Percentiles rank a stretch among this genome's conserved stretches.
Evolutionary conservation across 2,888 invertebrate species (phyloP).

Genomic region (Microctonus aethiopoides): DNA sequence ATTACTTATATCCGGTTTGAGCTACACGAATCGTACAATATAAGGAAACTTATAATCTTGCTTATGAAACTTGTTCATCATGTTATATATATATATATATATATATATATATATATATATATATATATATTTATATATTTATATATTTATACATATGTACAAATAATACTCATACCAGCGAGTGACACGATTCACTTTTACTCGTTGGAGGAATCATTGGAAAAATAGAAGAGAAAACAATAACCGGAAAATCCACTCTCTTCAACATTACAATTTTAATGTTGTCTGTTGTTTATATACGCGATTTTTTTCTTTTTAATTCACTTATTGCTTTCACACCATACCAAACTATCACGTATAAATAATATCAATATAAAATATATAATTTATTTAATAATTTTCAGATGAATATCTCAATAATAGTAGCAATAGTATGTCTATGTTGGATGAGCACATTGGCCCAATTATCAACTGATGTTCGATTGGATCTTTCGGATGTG

Average conservation of each 20-base stretch:
- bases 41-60: too few relatives aligned
- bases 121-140: neutral
- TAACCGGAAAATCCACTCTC: neutral
- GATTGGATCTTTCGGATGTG: neutral
- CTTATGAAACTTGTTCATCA: slow-evolving; percentile 27
- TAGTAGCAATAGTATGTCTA: slow-evolving; percentile 40
- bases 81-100: neutral
- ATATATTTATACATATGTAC: too few relatives aligned
- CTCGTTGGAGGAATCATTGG: slow-evolving; percentile 15
- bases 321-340: neutral
- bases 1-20: slow-evolving; percentile 18
- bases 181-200: slow-evolving; percentile 28
- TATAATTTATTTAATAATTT: slow-evolving; percentile 1
- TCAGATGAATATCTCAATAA: slow-evolving; percentile 41
- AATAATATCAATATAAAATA: neutral
- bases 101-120: too few relatives aligned
- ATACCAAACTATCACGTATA: neutral
- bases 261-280: neutral
- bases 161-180: too few relatives aligned
- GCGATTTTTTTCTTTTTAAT: neutral
- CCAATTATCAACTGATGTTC: slow-evolving; percentile 38
- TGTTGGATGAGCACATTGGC: slow-evolving; percentile 45
- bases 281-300: neutral
- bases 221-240: neutral
- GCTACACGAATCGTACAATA: neutral